Percentiles rank a stretch among this genome's conserved stretches.
phyloP scores from a whole-genome alignment of 1,140 invertebrate species.

The Rhyzopertha dominica region DNA sequence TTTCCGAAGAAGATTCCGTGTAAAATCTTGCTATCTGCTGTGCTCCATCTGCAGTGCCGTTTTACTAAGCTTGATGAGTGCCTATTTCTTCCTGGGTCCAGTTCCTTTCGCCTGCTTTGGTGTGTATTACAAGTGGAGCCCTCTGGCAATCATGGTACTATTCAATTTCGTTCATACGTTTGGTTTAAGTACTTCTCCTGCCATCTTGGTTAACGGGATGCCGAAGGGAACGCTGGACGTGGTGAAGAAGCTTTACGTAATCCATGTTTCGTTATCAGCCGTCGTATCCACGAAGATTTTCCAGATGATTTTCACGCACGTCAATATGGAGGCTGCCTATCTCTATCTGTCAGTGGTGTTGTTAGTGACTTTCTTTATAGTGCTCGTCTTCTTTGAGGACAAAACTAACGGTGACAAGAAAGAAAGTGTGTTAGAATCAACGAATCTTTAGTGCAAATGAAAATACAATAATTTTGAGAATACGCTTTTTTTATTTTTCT shows the following conservation, averaged over 20 bases:
- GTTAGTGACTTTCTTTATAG: too few relatives aligned
- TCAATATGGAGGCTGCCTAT: too few relatives aligned
- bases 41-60: slow-evolving; percentile 22
- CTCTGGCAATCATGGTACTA: slow-evolving; percentile 27
- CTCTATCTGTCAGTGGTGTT: too few relatives aligned
- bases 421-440: too few relatives aligned
- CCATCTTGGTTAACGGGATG: slow-evolving; percentile 31
- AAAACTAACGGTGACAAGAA: too few relatives aligned
- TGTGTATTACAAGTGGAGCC: slow-evolving; percentile 26
- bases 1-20: too few relatives aligned
- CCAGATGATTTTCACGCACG: slow-evolving; percentile 33
- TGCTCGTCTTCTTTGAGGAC: too few relatives aligned
- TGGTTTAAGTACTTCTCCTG: slow-evolving; percentile 33
- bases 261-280: slow-evolving; percentile 31
- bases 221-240: slow-evolving; percentile 19
- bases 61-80: slow-evolving; percentile 28
- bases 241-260: slow-evolving; percentile 27
- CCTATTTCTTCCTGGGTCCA: too few relatives aligned
- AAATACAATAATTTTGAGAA: too few relatives aligned
- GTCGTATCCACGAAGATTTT: slow-evolving; percentile 39
- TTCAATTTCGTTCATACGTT: slow-evolving; percentile 27
- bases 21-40: slow-evolving; percentile 30
- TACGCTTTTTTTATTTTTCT: too few relatives aligned
- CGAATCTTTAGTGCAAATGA: too few relatives aligned
- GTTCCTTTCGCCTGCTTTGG: too few relatives aligned